phyloP scores from a whole-genome alignment of 2,113 vertebrate species.

The Ochotona curzoniae region DNA sequence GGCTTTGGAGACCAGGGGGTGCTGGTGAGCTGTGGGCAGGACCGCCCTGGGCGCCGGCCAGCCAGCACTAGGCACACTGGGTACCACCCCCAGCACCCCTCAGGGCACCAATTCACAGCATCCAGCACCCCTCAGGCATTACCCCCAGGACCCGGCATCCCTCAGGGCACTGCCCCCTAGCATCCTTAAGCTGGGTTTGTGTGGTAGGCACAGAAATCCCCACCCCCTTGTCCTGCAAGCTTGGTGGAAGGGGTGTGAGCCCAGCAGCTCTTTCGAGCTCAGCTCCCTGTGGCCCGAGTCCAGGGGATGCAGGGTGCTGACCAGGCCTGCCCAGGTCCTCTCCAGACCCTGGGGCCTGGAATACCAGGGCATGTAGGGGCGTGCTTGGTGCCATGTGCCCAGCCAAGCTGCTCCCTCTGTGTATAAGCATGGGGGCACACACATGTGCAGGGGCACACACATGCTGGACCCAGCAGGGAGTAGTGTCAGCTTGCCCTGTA shows the following conservation, averaged over 20 bases:
- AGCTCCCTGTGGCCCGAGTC: neutral
- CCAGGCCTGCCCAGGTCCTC: constrained; percentile 22
- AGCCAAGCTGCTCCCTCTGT: neutral
- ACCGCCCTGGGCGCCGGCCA: no score
- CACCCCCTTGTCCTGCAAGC: rapidly evolving
- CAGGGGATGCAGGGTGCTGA: neutral
- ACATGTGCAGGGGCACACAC: neutral
- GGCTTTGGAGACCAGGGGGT: constrained; percentile 19
- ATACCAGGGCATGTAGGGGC: constrained; percentile 30
- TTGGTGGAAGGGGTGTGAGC: neutral
- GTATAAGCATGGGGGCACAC: neutral
- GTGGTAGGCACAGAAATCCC: neutral
- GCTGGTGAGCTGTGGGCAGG: neutral
- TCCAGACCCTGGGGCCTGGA: neutral
- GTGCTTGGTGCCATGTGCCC: neutral
- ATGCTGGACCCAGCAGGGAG: no score
- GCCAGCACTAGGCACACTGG: no score
- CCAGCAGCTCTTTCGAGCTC: rapidly evolving
- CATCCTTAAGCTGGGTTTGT: no score
- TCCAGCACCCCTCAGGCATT: no score
- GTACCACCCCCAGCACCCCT: no score
- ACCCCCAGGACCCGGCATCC: no score
- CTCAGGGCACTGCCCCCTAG: no score
- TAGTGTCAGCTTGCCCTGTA: no score
- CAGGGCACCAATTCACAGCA: no score